These are phyloP conservation scores for Psophia crepitans DNA, from an alignment of 2,113 vertebrate species.

Conservation along the genomic window DNA sequence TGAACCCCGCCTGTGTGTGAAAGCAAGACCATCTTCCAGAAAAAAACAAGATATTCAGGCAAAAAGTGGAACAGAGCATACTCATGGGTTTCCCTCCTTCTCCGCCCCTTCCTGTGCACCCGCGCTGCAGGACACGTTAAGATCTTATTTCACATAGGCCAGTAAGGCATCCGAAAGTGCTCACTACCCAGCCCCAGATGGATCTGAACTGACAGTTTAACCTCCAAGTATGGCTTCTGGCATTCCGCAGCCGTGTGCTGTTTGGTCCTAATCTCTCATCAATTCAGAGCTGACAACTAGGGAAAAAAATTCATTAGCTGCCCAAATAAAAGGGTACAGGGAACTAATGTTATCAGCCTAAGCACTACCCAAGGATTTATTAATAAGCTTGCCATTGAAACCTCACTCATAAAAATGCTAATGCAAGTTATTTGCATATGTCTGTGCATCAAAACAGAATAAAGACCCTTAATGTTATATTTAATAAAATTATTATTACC, in stretches of 20 bases:
- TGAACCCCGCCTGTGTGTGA: neutral
- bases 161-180: neutral
- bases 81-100: neutral
- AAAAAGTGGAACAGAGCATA: neutral
- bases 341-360: neutral
- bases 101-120: neutral
- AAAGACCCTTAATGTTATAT: neutral
- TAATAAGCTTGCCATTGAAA: slow-evolving; percentile 52
- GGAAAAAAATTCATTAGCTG: neutral
- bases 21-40: neutral
- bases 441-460: slow-evolving; percentile 1
- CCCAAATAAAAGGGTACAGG: neutral
- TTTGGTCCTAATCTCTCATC: neutral
- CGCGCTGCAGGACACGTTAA: neutral
- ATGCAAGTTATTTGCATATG: slow-evolving; percentile 35
- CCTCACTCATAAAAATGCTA: slow-evolving; percentile 52
- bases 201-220: neutral
- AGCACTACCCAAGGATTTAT: slow-evolving; percentile 33
- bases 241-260: neutral
- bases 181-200: neutral
- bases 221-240: neutral
- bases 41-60: neutral
- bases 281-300: neutral
- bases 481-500: slow-evolving; percentile 22
- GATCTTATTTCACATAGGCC: neutral